Base-by-base conservation (phyloP, 2,797 vertebrate genomes). In the Enteromius paludinosus region DNA sequence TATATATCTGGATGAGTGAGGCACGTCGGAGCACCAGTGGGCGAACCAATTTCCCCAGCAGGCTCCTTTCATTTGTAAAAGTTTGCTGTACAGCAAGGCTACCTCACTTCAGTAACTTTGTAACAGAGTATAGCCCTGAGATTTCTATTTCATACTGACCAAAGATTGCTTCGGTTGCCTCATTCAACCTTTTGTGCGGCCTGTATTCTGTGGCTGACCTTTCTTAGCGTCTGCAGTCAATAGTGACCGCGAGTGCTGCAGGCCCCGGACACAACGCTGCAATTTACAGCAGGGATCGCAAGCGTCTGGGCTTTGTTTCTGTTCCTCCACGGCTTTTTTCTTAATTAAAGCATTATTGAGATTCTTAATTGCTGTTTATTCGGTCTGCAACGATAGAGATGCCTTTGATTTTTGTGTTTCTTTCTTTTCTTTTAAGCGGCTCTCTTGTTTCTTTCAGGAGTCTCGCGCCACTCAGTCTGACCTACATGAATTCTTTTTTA, bases 141-240 rank as follows among this genome's bases (percentile, higher is more conserved):
- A 97, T 97, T 97, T 96, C 96, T 97, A 96, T 97, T 96, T 97
- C 94, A 95, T 96, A 96, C 96, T 97, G 97, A 96, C 96, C 95
- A 96, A 94, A 96, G 96, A 97, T 97, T 97, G 97, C 96, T 97
- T 97, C 96, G 96, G 95, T 97, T 97, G 96, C 96, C 96, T 95
- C 94, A 95, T 96, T 94, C 97, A 97, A 98, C 97, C 97, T 98
- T 96, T 97, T 96, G 97, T 96, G 94, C 95, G 92, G 94, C 89
- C 95, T 92, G 93, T 96, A 96, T 96, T 97, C 95, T 93, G 95
- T 95, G 94, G 95, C 94, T 96, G 96, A 98, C 97, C 96, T 96
- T 95, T 93, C 95, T 94, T 92, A 93, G 95, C 95, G 96, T 94
- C 94, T 92, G 93, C 94, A 96, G 96, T 97, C 96, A 94, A 96